These are phyloP conservation scores for Epinephelus awoara DNA, from an alignment of 2,797 vertebrate species.

Conservation along the genomic window DNA sequence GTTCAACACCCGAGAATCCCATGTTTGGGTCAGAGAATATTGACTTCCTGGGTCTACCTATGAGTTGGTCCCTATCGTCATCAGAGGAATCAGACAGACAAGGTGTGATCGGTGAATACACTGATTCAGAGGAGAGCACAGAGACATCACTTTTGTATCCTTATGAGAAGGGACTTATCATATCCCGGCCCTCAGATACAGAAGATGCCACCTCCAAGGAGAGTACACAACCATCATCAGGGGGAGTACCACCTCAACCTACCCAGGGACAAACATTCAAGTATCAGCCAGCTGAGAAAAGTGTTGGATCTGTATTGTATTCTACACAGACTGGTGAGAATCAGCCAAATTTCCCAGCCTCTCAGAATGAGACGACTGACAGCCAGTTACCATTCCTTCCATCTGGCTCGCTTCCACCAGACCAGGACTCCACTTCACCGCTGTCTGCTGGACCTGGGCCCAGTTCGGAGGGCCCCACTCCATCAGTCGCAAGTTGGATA, in stretches of 20 bases:
- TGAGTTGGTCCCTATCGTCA: conserved; percentile 58
- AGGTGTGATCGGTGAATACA: conserved; percentile 81
- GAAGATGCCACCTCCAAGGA: conserved; percentile 28
- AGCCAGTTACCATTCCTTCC: conserved; percentile 42
- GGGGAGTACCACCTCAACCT: conserved; percentile 3
- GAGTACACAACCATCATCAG: conserved; percentile 37
- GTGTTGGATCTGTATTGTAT: conserved; percentile 28
- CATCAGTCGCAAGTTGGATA: conserved; percentile 25
- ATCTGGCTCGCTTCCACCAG: conserved; percentile 45
- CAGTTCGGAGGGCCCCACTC: conserved; percentile 7
- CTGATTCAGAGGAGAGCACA: conserved; percentile 61
- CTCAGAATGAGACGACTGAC: conserved; percentile 17
- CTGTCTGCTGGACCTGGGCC: conserved; percentile 26
- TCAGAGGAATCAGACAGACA: conserved; percentile 64
- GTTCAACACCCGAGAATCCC: conserved; percentile 20
- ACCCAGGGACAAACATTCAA: conserved; percentile 32
- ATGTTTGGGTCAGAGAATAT: conserved; percentile 45
- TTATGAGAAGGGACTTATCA: conserved; percentile 27
- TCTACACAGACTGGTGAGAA: conserved; percentile 42
- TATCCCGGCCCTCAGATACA: conserved; percentile 32
- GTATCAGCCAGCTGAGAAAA: conserved; percentile 50
- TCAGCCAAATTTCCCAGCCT: conserved; percentile 25
- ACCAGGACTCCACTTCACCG: conserved; percentile 27
- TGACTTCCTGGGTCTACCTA: conserved; percentile 49
- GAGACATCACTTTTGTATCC: conserved; percentile 42